A percentile compares a stretch with the other conserved stretches of the same genome.
Conservation (phyloP, 2,113 vertebrate species). For the Choloepus hoffmanni region DNA sequence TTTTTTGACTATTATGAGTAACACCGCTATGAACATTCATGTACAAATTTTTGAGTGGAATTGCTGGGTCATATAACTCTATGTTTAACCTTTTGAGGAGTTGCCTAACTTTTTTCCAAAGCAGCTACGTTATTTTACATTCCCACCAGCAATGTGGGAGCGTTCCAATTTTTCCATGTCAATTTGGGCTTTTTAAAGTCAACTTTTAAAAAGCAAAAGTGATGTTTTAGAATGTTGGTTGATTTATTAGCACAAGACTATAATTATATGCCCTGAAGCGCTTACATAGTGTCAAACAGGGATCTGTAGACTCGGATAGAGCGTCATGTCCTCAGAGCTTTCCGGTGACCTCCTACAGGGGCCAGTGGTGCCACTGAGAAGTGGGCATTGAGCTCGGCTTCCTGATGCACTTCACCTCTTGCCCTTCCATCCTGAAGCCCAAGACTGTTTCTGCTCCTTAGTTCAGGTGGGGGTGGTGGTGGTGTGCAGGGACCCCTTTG, state of each 20-base stretch:
- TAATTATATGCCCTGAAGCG: constrained; percentile 71
- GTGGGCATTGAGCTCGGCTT: background rate
- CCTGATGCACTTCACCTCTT: background rate
- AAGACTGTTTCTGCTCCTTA: background rate
- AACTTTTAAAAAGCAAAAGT: constrained; percentile 64
- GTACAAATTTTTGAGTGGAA: background rate
- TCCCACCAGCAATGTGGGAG: background rate
- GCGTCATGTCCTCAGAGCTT: background rate
- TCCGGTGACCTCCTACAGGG: background rate
- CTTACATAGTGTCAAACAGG: constrained; percentile 52
- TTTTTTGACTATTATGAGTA: background rate
- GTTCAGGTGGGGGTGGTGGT: background rate
- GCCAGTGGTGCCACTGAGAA: background rate
- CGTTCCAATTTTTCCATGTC: constrained; percentile 25
- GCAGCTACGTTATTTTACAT: background rate
- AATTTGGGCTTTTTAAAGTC: constrained; percentile 64
- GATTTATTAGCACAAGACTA: constrained; percentile 67
- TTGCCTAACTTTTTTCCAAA: background rate
- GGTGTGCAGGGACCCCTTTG: background rate
- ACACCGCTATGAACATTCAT: background rate
- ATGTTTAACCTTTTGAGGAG: background rate
- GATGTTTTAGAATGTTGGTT: constrained; percentile 61
- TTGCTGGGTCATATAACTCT: background rate
- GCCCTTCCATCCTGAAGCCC: background rate
- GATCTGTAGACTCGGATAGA: background rate